phyloP scores from a whole-genome alignment of 1,140 invertebrate species.

The Patella vulgata region DNA sequence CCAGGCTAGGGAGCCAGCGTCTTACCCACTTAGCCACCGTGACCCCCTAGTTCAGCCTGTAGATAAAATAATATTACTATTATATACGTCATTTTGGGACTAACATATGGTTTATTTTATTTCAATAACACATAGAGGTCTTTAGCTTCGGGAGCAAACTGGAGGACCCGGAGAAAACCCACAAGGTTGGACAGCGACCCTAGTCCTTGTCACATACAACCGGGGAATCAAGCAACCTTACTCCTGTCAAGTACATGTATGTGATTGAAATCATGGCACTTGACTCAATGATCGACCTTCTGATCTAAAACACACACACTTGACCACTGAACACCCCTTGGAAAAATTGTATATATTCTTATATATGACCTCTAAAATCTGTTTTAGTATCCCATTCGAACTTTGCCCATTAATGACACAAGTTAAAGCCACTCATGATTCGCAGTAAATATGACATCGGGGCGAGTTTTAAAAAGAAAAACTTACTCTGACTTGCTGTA shows the following conservation, averaged over 20 bases:
- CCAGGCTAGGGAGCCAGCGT: no score
- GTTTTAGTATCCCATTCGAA: not conserved
- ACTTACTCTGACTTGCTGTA: constrained; percentile 64
- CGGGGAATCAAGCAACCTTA: not conserved
- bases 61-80: not conserved
- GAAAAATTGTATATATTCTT: not conserved
- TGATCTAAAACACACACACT: not conserved
- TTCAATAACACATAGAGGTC: no score
- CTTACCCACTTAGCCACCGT: no score
- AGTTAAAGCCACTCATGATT: not conserved
- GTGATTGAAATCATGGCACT: no score
- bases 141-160: no score
- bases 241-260: not conserved
- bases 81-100: not conserved
- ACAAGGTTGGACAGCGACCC: no score
- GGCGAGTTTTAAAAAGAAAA: not conserved
- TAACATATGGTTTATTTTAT: no score
- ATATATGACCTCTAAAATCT: not conserved
- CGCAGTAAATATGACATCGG: no score
- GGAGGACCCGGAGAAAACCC: no score
- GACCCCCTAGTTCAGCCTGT: not conserved
- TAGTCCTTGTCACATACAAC: no score
- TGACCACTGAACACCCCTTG: not conserved
- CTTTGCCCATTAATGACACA: no score
- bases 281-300: not conserved